phyloP scores from a whole-genome alignment of 2,113 vertebrate genomes.

The Podarcis cretensis region DNA sequence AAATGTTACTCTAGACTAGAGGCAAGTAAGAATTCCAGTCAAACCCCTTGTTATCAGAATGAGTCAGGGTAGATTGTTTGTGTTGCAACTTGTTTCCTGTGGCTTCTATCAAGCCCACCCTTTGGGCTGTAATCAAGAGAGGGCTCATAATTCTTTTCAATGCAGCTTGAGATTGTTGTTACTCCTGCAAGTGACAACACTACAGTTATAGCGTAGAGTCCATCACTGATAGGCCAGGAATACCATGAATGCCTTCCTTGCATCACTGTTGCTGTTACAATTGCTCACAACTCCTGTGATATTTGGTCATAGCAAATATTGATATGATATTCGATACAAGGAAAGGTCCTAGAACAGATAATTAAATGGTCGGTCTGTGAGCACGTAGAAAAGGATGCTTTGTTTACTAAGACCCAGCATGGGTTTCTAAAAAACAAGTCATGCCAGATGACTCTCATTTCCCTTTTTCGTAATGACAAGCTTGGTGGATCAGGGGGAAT shows the following conservation, averaged over 20 bases:
- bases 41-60: slow-evolving; percentile 64
- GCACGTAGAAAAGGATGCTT: too few species aligned
- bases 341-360: too few species aligned
- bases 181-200: slow-evolving; percentile 50
- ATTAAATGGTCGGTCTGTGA: too few species aligned
- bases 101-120: slow-evolving; percentile 43
- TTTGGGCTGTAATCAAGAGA: neutral
- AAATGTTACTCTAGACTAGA: slow-evolving; percentile 64
- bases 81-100: slow-evolving; percentile 61
- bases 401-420: too few species aligned
- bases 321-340: too few species aligned
- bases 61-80: slow-evolving; percentile 61
- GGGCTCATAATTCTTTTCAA: neutral
- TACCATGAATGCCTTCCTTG: neutral
- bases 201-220: slow-evolving; percentile 43
- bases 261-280: neutral
- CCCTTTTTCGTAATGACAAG: too few species aligned
- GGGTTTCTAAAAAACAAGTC: too few species aligned
- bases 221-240: neutral
- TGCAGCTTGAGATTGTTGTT: neutral
- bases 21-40: slow-evolving; percentile 65
- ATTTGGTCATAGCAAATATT: neutral
- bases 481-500: too few species aligned
- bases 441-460: too few species aligned
- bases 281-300: neutral